These are phyloP conservation scores for Caprella mutica DNA, from an alignment of 2,888 invertebrate species.

Conservation along the genomic window DNA sequence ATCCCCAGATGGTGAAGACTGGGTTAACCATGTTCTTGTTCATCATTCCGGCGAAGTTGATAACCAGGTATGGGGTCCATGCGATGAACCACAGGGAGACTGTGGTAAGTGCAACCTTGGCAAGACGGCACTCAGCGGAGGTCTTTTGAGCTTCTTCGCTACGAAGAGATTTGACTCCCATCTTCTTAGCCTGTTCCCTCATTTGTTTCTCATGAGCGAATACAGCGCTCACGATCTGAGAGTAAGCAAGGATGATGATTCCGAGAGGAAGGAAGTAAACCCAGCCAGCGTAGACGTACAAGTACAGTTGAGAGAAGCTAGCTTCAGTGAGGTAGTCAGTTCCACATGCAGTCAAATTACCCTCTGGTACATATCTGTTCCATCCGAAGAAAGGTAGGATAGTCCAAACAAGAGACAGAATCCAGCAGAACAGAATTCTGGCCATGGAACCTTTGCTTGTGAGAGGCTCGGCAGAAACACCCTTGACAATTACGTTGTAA, in stretches of 20 bases:
- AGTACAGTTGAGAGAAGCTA: constrained; percentile 34
- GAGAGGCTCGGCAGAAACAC: constrained; percentile 36
- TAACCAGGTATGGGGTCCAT: constrained; percentile 38
- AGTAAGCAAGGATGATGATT: constrained; percentile 40
- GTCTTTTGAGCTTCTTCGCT: constrained; percentile 28
- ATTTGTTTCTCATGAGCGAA: constrained; percentile 35
- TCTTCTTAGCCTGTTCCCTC: constrained; percentile 37
- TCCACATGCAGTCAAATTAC: constrained; percentile 42
- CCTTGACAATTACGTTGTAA: constrained; percentile 42
- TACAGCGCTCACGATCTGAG: constrained; percentile 39
- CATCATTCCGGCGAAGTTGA: constrained; percentile 37
- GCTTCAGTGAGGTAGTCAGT: constrained; percentile 39
- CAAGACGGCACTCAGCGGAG: constrained; percentile 34
- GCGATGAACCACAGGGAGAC: constrained; percentile 36
- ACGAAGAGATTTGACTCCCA: constrained; percentile 32
- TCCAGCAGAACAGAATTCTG: constrained; percentile 36
- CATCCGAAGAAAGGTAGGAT: constrained; percentile 42
- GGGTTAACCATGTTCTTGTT: constrained; percentile 25
- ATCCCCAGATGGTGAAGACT: constrained; percentile 36
- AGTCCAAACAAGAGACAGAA: constrained; percentile 39
- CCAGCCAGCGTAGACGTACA: constrained; percentile 30
- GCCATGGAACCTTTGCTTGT: constrained; percentile 21
- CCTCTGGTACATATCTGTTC: constrained; percentile 42
- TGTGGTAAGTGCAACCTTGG: constrained; percentile 35
- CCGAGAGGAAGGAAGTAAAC: constrained; percentile 36